Evolutionary conservation across 2,113 vertebrate species (phyloP).

Genomic region (Gopherus evgoodei): DNA sequence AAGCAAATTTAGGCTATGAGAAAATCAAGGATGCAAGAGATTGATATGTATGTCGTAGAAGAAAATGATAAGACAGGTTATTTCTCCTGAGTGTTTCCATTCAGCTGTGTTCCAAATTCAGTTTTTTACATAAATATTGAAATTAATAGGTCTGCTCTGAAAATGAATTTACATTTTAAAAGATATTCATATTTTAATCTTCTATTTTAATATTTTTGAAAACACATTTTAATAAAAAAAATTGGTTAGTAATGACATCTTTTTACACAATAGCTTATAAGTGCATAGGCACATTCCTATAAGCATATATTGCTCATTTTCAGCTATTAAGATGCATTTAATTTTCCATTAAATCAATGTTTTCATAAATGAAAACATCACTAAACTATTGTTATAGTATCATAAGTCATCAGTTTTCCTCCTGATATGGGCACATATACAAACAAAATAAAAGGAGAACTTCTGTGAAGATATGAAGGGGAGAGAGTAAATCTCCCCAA

Average conservation of each 20-base stretch:
- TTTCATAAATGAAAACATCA: not conserved
- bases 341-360: not conserved
- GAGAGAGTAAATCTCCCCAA: fast-evolving
- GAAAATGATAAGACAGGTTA: not conserved
- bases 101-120: not conserved
- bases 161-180: not conserved
- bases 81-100: not conserved
- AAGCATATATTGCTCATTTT: not conserved
- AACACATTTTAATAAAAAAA: not conserved
- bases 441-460: not conserved
- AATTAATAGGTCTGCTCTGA: not conserved
- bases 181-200: not conserved
- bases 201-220: not conserved
- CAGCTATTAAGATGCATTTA: not conserved
- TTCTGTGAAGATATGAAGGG: not conserved
- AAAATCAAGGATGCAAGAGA: not conserved
- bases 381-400: not conserved
- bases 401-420: not conserved
- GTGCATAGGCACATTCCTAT: not conserved
- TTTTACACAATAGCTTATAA: not conserved
- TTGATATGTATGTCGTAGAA: not conserved
- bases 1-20: not conserved
- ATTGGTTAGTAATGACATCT: not conserved
- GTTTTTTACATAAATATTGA: not conserved
- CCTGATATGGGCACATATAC: not conserved